Base-by-base conservation (phyloP, 2,797 vertebrate species). In the Falco biarmicus region DNA sequence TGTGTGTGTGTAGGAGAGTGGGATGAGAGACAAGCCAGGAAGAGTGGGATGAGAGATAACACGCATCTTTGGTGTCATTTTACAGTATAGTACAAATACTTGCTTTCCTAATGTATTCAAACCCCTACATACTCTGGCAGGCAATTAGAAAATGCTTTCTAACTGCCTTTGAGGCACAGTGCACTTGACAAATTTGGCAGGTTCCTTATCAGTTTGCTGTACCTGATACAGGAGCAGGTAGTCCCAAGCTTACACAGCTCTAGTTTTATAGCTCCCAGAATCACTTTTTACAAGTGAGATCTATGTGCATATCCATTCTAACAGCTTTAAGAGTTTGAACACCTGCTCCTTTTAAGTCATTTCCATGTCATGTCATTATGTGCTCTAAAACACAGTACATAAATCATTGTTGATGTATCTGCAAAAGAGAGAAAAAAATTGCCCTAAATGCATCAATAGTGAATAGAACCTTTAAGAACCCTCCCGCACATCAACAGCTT, bases 301-400 rank as follows among this genome's bases (percentile, higher is more conserved):
- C 56, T 39, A 43, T 60, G 43, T 81, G 22, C 56, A n/a, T 76
- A 73, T 71, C 60, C 41, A 81, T 48, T 89, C 37, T 92, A 81
- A 88, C 63, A 95, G 71, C 28, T 95, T 93, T 77, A 88, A 71
- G 60, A 85, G 29, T 65, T 47, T 83, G 84, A 92, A 90, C 93
- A 97, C n/a, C 82, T 94, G 84, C 18, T 94, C 59, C 43, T 91
- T 92, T 92, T 73, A 91, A 90, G 80, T 76, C 39, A 37, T 87
- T 94, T 31, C 15, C 26, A 63, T 92, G 68, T 90, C 65, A 73
- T 68, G 15, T n/a, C 15, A 53, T 91, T 92, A 93, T 90, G 87
- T 54, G 48, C 51, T 92, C 53, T 57, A 50, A 93, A 91, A 75
- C 61, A 90, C 26, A 83, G 22, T 21, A 3, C 17, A 66, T 69